These are phyloP conservation scores for Phrynocephalus vlangalii DNA, from an alignment of 2,797 vertebrate species.

Conservation along the genomic window DNA sequence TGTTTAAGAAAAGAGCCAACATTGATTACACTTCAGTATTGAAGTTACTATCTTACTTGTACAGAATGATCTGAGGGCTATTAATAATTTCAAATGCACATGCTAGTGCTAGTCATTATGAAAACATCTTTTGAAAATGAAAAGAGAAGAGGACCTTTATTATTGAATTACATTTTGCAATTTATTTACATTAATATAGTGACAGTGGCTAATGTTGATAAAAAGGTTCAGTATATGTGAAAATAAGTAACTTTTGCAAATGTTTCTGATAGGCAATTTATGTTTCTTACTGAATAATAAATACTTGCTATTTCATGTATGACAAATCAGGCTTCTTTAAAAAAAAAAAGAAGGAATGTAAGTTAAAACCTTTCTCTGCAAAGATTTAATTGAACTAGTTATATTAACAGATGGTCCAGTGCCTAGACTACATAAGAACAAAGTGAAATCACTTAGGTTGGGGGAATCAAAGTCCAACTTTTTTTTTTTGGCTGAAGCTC, in stretches of 20 bases:
- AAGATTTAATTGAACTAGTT: slow-evolving; percentile 46
- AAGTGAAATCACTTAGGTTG: slow-evolving; percentile 29
- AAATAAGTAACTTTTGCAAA: slow-evolving; percentile 20
- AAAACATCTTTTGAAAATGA: background rate
- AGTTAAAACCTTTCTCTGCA: slow-evolving; percentile 41
- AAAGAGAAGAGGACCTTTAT: background rate
- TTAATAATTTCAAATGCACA: slow-evolving; percentile 14
- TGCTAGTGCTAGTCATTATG: background rate
- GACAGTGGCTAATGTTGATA: slow-evolving; percentile 18
- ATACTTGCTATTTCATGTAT: slow-evolving; percentile 23
- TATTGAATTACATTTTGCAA: slow-evolving; percentile 18
- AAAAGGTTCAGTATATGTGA: slow-evolving; percentile 9
- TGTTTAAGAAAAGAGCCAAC: background rate
- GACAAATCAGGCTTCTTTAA: slow-evolving; percentile 30
- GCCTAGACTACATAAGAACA: slow-evolving; percentile 49
- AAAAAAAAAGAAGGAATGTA: slow-evolving; percentile 5
- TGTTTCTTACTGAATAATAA: background rate
- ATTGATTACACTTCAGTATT: background rate
- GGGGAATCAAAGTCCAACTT: slow-evolving; percentile 25
- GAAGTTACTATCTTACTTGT: slow-evolving; percentile 28
- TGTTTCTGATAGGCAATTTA: background rate
- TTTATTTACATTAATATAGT: slow-evolving; percentile 41
- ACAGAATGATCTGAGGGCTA: slow-evolving; percentile 25
- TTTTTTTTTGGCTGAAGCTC: background rate
- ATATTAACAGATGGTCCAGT: slow-evolving; percentile 32